Evolutionary conservation across 1,140 invertebrate genomes (phyloP), one percentile per base, ranked within the genome.

Genomic region (Scaptomyza graminum): DNA sequence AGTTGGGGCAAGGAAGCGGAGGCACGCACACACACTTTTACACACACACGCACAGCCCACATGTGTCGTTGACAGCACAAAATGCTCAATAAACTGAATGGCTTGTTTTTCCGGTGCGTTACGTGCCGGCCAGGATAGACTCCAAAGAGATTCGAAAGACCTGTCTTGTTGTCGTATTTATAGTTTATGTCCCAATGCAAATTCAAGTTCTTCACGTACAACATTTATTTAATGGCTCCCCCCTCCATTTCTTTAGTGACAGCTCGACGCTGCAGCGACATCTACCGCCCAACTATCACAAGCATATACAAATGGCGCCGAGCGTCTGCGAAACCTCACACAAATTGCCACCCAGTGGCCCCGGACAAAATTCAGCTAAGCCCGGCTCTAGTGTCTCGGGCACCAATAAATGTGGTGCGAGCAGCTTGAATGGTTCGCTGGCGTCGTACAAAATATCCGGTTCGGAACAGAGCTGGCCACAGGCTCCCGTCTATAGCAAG

Each of bases 401-500:
- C 8, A 76, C 71, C 1, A 84, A 85, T 28, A 90, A 91, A 51
- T 91, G 81, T 47, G 89, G 89, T 8, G 83, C 71, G 50, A 90
- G 72, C 65, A 91, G 90, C 44, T 54, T 91, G 11, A 91, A 90
- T 16, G 90, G 90, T 34, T 91, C 90, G 37, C 51, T 91, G 72
- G 87, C 90, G 34, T 91, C 90, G 25, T 91, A 91, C 56, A 91
- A 91, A 56, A 91, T 91, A 43, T 83, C 88, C 37, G 89, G 84
- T 41, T 91, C 90, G 12, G 90, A 91, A 22, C 89, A 90, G 74
- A 91, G 90, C 47, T 91, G 90, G 90, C 88, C 90, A 0, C 90
- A 91, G 57, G 76, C 77, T 6, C 78, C 82, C 0, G 67, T 89
- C 6, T 90, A 71, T 18, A 91, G 84, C 57, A 91, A 91, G 95